Evolutionary conservation across 2,888 invertebrate species (phyloP), one percentile per base, ranked within the genome.

Genomic region (Drosophila pseudotalamancana): DNA sequence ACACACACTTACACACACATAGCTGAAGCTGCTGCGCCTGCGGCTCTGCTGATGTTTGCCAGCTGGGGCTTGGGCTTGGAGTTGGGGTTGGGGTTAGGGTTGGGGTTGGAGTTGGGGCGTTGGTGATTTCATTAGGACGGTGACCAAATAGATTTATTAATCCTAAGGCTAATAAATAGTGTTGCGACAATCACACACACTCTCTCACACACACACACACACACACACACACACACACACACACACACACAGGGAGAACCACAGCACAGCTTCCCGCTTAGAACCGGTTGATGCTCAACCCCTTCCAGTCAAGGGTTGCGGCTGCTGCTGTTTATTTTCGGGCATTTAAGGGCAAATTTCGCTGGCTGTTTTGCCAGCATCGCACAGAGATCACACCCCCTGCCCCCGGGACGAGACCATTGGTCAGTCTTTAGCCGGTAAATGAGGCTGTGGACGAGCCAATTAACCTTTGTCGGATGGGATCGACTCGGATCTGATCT

Each of bases 141-240:
- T 89, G 90, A 89, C 90, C 90, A 89, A 90, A 89, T 90, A 90
- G 90, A 90, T 90, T 90, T 89, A 90, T 90, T 90, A 90, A 90
- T 90, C 89, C 89, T 89, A 70, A 76, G 82, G 89, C 89, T 89
- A 89, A 89, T 90, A 88, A 89, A 89, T 89, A 89, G 87, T 87
- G 84, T 78, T 82, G 87, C 82, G 88, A 83, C 86, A 83, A 77
- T 77, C 69, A 54, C 72, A 34, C 61, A 62, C 54, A 45, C 51
- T 50, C 53, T 32, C 42, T 54, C 45, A 43, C 46, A 53, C 29
- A 34, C 49, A 54, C 43, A 39, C 32, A 46, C 40, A 34, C 27
- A 54, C 53, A 35, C 42, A 57, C 45, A 43, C 46, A 53, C 29
- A 34, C 49, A 54, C 43, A 39, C 32, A 46, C 40, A 34, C 27